Evolutionary conservation across 1,140 invertebrate species (phyloP).

Genomic region (Drosophila suzukii): DNA sequence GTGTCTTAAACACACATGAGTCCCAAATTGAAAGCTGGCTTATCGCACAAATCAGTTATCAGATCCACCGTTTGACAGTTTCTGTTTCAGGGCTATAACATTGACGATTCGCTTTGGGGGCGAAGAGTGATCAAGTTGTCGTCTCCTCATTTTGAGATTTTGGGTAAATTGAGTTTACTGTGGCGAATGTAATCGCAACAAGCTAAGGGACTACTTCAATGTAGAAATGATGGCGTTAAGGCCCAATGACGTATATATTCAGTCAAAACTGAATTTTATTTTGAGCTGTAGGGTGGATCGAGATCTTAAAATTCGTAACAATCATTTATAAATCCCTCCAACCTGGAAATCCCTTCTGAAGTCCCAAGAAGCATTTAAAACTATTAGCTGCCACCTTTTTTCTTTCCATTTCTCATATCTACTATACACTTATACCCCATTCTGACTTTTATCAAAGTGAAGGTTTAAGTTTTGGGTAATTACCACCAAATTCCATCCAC

Average conservation of each 20-base stretch:
- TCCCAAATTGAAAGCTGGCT: conserved; percentile 31
- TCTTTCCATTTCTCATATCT: not conserved
- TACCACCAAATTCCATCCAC: conserved; percentile 40
- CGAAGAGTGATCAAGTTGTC: conserved; percentile 10
- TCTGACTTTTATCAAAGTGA: conserved; percentile 18
- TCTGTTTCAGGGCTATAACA: conserved; percentile 1
- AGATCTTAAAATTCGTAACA: too few species aligned
- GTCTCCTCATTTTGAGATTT: not conserved
- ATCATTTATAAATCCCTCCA: too few species aligned
- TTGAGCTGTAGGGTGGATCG: too few species aligned
- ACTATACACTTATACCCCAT: conserved; percentile 3
- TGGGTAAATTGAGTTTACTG: conserved; percentile 11
- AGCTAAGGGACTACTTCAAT: not conserved
- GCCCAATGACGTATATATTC: too few species aligned
- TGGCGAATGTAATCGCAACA: not conserved
- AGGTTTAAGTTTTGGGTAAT: conserved; percentile 63
- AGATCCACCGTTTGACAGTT: conserved; percentile 29
- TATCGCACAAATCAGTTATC: conserved; percentile 41
- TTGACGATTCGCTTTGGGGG: not conserved
- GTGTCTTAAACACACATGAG: not conserved
- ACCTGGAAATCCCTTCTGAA: too few species aligned
- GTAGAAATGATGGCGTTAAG: too few species aligned
- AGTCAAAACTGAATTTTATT: too few species aligned
- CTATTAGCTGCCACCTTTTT: not conserved
- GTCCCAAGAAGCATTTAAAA: too few species aligned